phyloP scores from a whole-genome alignment of 2,888 invertebrate genomes.

The Cryptophagus acutangulus region DNA sequence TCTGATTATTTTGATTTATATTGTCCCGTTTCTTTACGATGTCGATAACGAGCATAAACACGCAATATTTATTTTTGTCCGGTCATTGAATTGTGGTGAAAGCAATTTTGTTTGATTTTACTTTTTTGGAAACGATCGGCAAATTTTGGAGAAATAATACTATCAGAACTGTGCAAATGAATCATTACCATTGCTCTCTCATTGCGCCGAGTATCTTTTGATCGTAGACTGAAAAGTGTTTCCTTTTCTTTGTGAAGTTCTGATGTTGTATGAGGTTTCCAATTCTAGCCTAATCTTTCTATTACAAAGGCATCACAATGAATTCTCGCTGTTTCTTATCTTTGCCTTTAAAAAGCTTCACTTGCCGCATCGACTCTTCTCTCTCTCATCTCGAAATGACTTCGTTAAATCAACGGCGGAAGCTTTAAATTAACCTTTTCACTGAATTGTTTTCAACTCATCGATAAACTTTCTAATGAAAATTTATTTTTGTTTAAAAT shows the following conservation, averaged over 20 bases:
- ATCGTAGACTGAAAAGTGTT: constrained; percentile 15
- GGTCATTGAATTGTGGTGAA: no score
- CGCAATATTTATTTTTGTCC: no score
- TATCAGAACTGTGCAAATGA: no score
- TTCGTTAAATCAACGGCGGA: constrained; percentile 16
- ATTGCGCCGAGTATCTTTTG: constrained; percentile 21
- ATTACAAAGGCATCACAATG: constrained; percentile 37
- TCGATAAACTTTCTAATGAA: constrained; percentile 4
- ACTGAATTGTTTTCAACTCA: constrained; percentile 19
- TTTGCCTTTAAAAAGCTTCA: constrained; percentile 16
- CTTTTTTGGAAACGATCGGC: no score
- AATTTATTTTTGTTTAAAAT: no score
- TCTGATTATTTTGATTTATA: no score
- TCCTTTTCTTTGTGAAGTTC: constrained; percentile 22
- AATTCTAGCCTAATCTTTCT: constrained; percentile 38
- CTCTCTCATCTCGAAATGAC: constrained; percentile 9
- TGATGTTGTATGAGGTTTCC: constrained; percentile 31
- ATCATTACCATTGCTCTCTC: constrained; percentile 12
- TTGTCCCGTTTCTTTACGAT: no score
- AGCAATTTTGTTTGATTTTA: no score
- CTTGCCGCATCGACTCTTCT: constrained; percentile 13
- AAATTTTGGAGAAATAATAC: no score
- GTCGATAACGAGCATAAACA: no score
- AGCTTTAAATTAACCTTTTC: constrained; percentile 20
- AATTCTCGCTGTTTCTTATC: constrained; percentile 33